A percentile compares a stretch with the other conserved stretches of the same genome.
Evolutionary conservation across 2,797 vertebrate species (phyloP).

Genomic region (Enteromius thamalakanensis): DNA sequence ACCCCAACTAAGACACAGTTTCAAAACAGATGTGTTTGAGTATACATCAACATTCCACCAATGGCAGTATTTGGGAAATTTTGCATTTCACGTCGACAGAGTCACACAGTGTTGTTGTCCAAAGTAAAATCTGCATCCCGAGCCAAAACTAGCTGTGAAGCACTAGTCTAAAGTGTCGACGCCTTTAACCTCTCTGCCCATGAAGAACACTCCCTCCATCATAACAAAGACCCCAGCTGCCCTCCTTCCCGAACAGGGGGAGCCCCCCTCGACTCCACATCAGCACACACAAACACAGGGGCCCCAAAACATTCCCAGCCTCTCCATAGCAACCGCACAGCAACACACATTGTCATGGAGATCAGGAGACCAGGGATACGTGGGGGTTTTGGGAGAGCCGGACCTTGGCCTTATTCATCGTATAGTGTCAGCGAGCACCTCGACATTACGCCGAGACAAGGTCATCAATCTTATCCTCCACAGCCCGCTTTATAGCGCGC

Average conservation of each 20-base stretch:
- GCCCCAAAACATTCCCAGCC: slow-evolving; percentile 82
- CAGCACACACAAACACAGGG: slow-evolving; percentile 67
- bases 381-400: slow-evolving; percentile 53
- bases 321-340: slow-evolving; percentile 88
- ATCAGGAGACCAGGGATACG: slow-evolving; percentile 76
- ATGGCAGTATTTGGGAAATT: background rate
- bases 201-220: slow-evolving; percentile 76
- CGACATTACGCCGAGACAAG: slow-evolving; percentile 52
- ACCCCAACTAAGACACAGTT: background rate
- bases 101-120: background rate
- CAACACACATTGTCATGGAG: slow-evolving; percentile 96
- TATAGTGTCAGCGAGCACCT: slow-evolving; percentile 53
- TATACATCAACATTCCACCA: background rate
- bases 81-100: background rate
- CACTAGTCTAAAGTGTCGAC: slow-evolving; percentile 61
- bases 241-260: slow-evolving; percentile 65
- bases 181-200: slow-evolving; percentile 75
- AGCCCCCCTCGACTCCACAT: slow-evolving; percentile 47
- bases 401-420: slow-evolving; percentile 73
- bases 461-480: slow-evolving; percentile 58
- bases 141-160: background rate
- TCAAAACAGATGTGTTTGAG: background rate
- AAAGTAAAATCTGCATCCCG: background rate
- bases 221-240: slow-evolving; percentile 86
- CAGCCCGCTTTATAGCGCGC: slow-evolving; percentile 1